phyloP scores from a whole-genome alignment of 2,888 invertebrate species.

The Spilarctia lutea region DNA sequence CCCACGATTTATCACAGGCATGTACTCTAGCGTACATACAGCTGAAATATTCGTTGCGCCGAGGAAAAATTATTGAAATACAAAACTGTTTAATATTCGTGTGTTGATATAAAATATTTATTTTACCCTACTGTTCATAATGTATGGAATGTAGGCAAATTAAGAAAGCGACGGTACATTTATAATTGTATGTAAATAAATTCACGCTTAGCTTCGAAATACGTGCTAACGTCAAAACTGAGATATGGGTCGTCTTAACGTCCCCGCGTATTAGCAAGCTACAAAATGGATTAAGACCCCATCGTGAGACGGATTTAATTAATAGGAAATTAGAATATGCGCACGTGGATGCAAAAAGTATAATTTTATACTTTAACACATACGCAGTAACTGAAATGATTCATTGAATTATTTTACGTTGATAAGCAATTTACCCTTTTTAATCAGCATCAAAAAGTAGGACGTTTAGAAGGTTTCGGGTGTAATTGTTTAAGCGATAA shows the following conservation, averaged over 20 bases:
- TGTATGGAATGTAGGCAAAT: slow-evolving; percentile 33
- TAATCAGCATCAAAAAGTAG: neutral
- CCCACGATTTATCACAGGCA: slow-evolving; percentile 14
- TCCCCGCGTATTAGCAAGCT: slow-evolving; percentile 66
- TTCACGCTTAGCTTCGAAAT: slow-evolving; percentile 55
- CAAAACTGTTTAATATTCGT: slow-evolving; percentile 12
- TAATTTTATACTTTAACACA: slow-evolving; percentile 32
- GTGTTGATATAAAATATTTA: slow-evolving; percentile 22
- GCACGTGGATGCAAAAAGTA: slow-evolving; percentile 44
- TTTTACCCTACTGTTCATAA: slow-evolving; percentile 18
- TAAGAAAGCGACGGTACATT: slow-evolving; percentile 35
- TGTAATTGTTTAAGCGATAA: neutral
- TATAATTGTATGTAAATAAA: slow-evolving; percentile 58
- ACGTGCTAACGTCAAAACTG: slow-evolving; percentile 64
- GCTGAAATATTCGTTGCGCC: slow-evolving; percentile 17
- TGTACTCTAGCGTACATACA: neutral
- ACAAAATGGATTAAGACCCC: slow-evolving; percentile 68
- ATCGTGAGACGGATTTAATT: slow-evolving; percentile 66
- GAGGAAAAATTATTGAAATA: slow-evolving; percentile 8
- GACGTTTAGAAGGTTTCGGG: neutral
- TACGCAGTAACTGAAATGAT: slow-evolving; percentile 15
- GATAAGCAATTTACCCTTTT: slow-evolving; percentile 13
- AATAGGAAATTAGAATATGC: slow-evolving; percentile 64
- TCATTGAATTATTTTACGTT: slow-evolving; percentile 14
- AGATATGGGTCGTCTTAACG: slow-evolving; percentile 66